phyloP scores from a whole-genome alignment of 2,888 invertebrate species.

The Tipula helvola region DNA sequence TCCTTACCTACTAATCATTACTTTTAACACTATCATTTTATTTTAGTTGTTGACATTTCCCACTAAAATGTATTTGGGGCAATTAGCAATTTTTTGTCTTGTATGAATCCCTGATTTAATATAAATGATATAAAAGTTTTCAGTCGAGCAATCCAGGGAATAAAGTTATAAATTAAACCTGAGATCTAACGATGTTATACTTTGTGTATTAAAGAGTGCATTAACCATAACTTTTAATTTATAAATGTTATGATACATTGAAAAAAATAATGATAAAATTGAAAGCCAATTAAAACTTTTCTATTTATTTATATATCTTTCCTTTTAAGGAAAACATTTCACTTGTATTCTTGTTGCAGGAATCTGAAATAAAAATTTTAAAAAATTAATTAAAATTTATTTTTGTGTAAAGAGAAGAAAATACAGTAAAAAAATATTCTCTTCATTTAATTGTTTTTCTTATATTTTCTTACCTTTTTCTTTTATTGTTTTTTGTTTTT shows the following conservation, averaged over 20 bases:
- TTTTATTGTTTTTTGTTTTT: background rate
- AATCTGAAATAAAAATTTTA: background rate
- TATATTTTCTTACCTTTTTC: background rate
- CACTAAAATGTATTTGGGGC: too few relatives aligned
- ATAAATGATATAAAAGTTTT: too few relatives aligned
- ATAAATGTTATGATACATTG: background rate
- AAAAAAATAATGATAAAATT: background rate
- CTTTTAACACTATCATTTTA: too few relatives aligned
- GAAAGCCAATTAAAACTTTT: conserved; percentile 4
- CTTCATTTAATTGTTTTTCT: background rate
- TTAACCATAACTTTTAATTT: background rate
- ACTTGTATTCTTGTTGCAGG: background rate
- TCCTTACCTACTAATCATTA: too few relatives aligned
- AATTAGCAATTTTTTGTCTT: too few relatives aligned
- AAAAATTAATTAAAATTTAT: background rate
- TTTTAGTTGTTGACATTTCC: too few relatives aligned
- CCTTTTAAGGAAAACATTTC: background rate
- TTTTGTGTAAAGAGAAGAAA: background rate
- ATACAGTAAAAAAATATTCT: background rate
- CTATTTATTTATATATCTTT: background rate
- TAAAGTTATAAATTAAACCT: too few relatives aligned
- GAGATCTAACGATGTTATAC: too few relatives aligned
- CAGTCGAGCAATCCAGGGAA: too few relatives aligned
- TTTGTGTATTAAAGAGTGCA: background rate
- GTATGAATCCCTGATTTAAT: too few relatives aligned